Conservation (phyloP, 2,797 vertebrate species). For the Philypnodon macrostomus region DNA sequence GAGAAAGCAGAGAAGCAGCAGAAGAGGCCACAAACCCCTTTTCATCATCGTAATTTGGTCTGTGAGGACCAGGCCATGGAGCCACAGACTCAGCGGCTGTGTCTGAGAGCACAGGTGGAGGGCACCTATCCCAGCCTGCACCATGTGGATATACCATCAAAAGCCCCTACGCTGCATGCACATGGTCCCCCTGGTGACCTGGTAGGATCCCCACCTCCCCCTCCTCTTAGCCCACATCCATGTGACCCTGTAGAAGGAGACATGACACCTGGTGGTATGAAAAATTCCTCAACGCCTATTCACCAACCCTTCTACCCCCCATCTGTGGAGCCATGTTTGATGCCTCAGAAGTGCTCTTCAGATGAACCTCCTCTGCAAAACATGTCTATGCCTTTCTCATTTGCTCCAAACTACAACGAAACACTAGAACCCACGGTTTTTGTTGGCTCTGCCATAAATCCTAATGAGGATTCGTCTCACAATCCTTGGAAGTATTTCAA, state of each 20-base stretch:
- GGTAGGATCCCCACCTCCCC: conserved; percentile 88
- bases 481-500: conserved; percentile 94
- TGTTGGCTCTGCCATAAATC: conserved; percentile 85
- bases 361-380: conserved; percentile 86
- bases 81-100: conserved; percentile 87
- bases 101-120: conserved; percentile 84
- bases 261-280: conserved; percentile 74
- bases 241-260: conserved; percentile 87
- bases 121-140: conserved; percentile 88
- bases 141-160: conserved; percentile 82
- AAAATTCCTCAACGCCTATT: conserved; percentile 91
- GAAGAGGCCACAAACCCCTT: conserved; percentile 94
- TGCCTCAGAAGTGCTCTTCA: conserved; percentile 83
- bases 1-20: conserved; percentile 98
- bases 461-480: conserved; percentile 87
- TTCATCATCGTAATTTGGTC: conserved; percentile 92
- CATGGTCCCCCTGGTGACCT: conserved; percentile 83
- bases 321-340: conserved; percentile 88
- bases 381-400: conserved; percentile 82
- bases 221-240: conserved; percentile 94
- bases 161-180: conserved; percentile 86
- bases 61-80: conserved; percentile 89
- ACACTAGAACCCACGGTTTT: conserved; percentile 86
- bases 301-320: conserved; percentile 94
- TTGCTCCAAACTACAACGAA: conserved; percentile 81